Conservation (phyloP, 2,113 vertebrate species). For the Cnemophilus loriae region DNA sequence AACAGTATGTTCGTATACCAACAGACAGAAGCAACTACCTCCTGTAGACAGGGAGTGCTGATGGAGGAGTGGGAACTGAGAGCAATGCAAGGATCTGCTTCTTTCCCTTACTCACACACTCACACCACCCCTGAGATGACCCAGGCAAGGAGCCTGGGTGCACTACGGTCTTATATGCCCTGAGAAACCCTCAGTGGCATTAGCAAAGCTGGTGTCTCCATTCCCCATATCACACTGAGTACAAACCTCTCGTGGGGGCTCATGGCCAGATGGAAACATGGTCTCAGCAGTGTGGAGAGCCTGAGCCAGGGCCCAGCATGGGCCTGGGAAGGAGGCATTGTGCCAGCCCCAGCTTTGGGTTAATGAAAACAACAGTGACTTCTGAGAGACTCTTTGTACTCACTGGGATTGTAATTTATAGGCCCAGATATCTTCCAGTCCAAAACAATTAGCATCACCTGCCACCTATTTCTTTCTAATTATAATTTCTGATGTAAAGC, state of each 20-base stretch:
- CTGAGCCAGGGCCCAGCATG: background rate
- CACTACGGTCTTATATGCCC: rapidly evolving
- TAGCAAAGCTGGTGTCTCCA: background rate
- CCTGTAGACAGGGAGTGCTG: background rate
- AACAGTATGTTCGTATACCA: background rate
- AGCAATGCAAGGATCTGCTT: background rate
- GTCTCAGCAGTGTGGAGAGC: background rate
- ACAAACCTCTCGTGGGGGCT: background rate
- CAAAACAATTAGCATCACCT: background rate
- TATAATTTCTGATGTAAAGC: background rate
- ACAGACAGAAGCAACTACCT: background rate
- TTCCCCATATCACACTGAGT: background rate
- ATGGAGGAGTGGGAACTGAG: background rate
- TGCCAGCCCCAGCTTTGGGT: background rate
- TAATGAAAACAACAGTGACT: background rate
- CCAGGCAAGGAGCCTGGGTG: background rate
- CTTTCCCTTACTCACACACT: background rate
- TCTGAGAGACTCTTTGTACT: background rate
- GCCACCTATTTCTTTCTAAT: background rate
- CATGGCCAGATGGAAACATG: background rate
- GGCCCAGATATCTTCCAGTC: background rate
- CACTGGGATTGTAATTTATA: background rate
- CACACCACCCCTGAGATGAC: background rate
- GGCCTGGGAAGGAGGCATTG: background rate
- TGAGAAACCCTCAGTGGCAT: background rate